A percentile compares a stretch with the other conserved stretches of the same genome.
phyloP scores from a whole-genome alignment of 92 coral and sea anemone species.

The Pocillopora meandrina region DNA sequence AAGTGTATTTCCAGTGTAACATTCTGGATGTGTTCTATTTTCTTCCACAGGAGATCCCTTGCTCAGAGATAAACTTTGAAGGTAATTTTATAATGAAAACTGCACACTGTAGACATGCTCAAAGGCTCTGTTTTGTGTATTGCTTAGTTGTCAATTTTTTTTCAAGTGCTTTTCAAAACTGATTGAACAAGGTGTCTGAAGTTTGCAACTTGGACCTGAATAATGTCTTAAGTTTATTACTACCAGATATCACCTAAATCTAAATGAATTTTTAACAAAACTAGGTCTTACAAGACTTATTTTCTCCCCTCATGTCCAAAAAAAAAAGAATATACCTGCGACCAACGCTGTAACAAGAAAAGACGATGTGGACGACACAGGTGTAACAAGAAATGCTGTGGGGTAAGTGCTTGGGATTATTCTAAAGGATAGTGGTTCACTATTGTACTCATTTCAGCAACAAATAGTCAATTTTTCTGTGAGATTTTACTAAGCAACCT shows the following conservation, averaged over 20 bases:
- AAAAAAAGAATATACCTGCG: slow-evolving; percentile 71
- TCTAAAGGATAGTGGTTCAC: neutral
- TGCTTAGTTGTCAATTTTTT: neutral
- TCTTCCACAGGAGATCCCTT: slow-evolving; percentile 58
- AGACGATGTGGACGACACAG: slow-evolving; percentile 88
- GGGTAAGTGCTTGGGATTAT: slow-evolving; percentile 38
- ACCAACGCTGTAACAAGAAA: slow-evolving; percentile 91
- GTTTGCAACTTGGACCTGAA: no score
- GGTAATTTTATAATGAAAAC: slow-evolving; percentile 7
- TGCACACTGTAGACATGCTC: neutral
- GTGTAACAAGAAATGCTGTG: slow-evolving; percentile 92
- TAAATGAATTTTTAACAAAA: no score
- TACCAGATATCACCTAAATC: no score
- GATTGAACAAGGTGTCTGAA: no score
- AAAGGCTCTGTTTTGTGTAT: neutral
- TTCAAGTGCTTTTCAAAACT: no score
- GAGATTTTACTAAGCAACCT: no score
- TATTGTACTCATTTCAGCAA: neutral
- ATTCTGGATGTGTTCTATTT: neutral
- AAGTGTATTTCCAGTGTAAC: no score
- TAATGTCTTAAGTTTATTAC: no score
- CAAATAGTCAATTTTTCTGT: no score
- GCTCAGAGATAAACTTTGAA: slow-evolving; percentile 51
- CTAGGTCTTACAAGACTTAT: neutral
- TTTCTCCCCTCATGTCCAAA: neutral